Conservation (phyloP, 2,113 vertebrate species). For the Syngnathus scovelli region DNA sequence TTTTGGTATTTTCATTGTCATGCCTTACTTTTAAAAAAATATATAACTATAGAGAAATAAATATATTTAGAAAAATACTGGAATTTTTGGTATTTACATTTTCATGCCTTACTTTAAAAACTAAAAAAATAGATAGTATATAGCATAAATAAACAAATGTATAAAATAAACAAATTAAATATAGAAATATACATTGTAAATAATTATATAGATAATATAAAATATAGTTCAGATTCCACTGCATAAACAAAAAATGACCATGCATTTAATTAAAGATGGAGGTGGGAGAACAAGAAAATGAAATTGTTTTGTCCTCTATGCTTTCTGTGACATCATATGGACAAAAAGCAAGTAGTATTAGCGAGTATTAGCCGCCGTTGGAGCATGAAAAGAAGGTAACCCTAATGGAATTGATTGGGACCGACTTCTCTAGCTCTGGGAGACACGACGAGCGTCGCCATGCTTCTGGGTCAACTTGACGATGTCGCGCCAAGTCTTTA, state of each 20-base stretch:
- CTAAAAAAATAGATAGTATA: no score
- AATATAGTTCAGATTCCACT: not conserved
- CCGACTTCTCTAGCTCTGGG: slow-evolving; percentile 9
- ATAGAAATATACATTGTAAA: no score
- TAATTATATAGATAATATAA: no score
- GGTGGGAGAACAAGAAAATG: not conserved
- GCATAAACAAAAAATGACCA: not conserved
- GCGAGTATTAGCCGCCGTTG: slow-evolving; percentile 1
- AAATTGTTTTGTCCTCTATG: not conserved
- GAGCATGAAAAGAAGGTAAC: slow-evolving; percentile 9
- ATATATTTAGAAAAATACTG: no score
- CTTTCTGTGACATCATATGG: no score
- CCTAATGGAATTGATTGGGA: slow-evolving; percentile 22
- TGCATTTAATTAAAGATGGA: not conserved
- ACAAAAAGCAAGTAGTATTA: not conserved
- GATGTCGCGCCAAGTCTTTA: slow-evolving; percentile 9
- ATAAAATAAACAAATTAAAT: no score
- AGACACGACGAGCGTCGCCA: slow-evolving; percentile 36
- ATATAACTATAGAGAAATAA: no score
- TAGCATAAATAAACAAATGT: no score
- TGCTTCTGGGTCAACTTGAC: slow-evolving; percentile 24
- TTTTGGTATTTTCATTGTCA: no score
- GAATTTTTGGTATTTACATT: no score
- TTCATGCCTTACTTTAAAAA: no score
- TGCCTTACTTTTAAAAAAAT: no score